Percentiles rank a stretch among this genome's conserved stretches.
Evolutionary conservation across 2,888 invertebrate species (phyloP).

Genomic region (Nesidiocoris tenuis): DNA sequence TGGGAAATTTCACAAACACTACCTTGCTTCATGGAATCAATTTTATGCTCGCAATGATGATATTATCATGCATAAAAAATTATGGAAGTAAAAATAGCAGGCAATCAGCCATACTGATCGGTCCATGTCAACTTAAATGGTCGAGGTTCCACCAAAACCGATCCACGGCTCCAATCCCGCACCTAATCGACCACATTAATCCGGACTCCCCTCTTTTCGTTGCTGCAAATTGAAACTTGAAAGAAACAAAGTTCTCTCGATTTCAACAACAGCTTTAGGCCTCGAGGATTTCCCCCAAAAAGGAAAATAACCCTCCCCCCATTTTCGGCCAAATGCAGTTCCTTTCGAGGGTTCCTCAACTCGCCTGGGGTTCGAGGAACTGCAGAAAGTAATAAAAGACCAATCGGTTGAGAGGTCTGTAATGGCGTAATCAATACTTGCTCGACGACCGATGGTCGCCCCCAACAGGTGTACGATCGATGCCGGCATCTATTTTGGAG

Average conservation of each 20-base stretch:
- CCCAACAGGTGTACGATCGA: slow-evolving; percentile 31
- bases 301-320: background rate
- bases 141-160: background rate
- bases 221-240: slow-evolving; percentile 33
- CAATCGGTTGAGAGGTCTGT: slow-evolving; percentile 42
- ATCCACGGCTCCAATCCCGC: background rate
- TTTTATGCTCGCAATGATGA: no score
- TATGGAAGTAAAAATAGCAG: no score
- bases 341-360: background rate
- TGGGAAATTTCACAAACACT: no score
- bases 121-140: no score
- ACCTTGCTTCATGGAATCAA: no score
- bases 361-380: slow-evolving; percentile 10
- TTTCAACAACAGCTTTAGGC: slow-evolving; percentile 15
- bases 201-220: background rate
- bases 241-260: slow-evolving; percentile 35
- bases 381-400: slow-evolving; percentile 38
- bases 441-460: background rate
- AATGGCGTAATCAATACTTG: slow-evolving; percentile 41
- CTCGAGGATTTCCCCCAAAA: slow-evolving; percentile 1
- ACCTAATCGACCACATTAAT: slow-evolving; percentile 35
- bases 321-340: slow-evolving; percentile 20
- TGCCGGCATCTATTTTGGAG: no score
- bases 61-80: no score
- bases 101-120: no score